Percentiles rank a stretch among this genome's conserved stretches.
These are phyloP conservation scores for Trimorus sp. DNA, from an alignment of 2,888 invertebrate genomes.

Conservation along the genomic window DNA sequence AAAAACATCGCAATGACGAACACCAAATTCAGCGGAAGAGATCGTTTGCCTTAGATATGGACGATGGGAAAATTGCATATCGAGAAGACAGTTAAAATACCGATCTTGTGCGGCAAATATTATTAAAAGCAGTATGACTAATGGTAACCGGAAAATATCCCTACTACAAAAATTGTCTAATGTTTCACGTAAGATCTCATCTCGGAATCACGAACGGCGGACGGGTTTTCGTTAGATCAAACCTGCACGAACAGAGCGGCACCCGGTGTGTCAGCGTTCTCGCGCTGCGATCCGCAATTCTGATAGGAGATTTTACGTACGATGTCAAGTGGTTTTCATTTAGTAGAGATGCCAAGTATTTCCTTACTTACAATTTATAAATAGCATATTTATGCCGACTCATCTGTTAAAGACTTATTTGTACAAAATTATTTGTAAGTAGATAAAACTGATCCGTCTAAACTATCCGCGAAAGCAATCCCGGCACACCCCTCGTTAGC, in stretches of 20 bases:
- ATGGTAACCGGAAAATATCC: conserved; percentile 18
- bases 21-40: no score
- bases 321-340: conserved; percentile 26
- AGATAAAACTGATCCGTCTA: neutral
- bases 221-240: no score
- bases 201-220: neutral
- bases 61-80: no score
- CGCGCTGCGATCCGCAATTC: neutral
- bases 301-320: conserved; percentile 28
- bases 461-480: neutral
- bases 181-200: conserved; percentile 30
- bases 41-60: no score
- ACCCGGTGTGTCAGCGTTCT: no score
- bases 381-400: conserved; percentile 34
- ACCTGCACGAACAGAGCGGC: no score
- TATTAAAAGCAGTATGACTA: conserved; percentile 17
- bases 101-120: conserved; percentile 17
- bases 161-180: conserved; percentile 34
- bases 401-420: conserved; percentile 28
- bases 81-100: neutral
- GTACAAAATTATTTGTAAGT: neutral
- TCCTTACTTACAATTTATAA: conserved; percentile 47
- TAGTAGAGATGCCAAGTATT: conserved; percentile 30
- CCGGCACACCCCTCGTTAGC: neutral
- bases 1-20: no score